Evolutionary conservation across 1,140 invertebrate genomes (phyloP).

Genomic region (Orchesella cincta): DNA sequence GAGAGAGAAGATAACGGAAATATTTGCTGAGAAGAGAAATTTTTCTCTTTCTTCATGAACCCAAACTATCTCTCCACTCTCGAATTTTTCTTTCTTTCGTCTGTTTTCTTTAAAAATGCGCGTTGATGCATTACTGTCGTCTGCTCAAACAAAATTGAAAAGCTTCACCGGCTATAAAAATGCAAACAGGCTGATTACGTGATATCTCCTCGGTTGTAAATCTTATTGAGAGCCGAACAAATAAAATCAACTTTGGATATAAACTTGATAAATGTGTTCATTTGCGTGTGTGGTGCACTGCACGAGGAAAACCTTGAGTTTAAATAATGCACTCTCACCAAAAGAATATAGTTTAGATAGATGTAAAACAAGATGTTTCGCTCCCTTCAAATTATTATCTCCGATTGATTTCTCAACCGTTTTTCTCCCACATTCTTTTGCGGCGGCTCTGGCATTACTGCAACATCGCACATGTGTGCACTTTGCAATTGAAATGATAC

Average conservation of each 20-base stretch:
- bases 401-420: too few species aligned
- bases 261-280: too few species aligned
- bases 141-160: not conserved
- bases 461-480: too few species aligned
- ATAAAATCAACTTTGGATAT: not conserved
- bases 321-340: too few species aligned
- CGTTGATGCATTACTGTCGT: conserved; percentile 2
- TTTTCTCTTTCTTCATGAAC: not conserved
- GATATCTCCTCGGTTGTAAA: not conserved
- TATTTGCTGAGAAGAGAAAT: not conserved
- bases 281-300: too few species aligned
- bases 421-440: too few species aligned
- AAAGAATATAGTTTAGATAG: too few species aligned
- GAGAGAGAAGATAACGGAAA: not conserved
- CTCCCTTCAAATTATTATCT: too few species aligned
- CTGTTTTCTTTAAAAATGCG: too few species aligned
- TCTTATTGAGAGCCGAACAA: not conserved
- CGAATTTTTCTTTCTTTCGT: not conserved
- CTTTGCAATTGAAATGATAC: not conserved
- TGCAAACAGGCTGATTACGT: conserved; percentile 1
- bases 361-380: too few species aligned
- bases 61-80: not conserved
- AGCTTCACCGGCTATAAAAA: not conserved
- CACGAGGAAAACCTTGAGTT: too few species aligned
- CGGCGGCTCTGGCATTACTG: too few species aligned